Evolutionary conservation across 2,888 invertebrate genomes (phyloP).

Genomic region (Clistopyga incitator): DNA sequence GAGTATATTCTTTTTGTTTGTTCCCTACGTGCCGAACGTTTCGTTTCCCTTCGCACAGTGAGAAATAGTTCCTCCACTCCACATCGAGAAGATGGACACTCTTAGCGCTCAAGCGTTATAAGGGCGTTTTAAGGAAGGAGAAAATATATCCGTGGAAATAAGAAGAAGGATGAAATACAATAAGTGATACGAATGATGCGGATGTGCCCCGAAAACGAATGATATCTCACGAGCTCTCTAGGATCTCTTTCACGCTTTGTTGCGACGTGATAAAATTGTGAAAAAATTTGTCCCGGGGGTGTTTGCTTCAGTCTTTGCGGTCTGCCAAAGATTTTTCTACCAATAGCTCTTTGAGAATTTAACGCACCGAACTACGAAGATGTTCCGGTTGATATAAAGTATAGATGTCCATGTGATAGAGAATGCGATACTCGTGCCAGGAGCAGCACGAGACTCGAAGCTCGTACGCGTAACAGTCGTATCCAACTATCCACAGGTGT

Average conservation of each 20-base stretch:
- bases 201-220: slow-evolving; percentile 54
- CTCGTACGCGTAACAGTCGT: slow-evolving; percentile 44
- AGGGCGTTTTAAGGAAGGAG: slow-evolving; percentile 34
- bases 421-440: slow-evolving; percentile 44
- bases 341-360: neutral
- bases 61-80: slow-evolving; percentile 35
- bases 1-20: slow-evolving; percentile 24
- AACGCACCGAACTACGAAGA: neutral
- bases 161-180: slow-evolving; percentile 55
- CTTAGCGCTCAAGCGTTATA: slow-evolving; percentile 33
- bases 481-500: slow-evolving; percentile 64
- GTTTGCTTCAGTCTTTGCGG: neutral
- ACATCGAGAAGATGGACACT: slow-evolving; percentile 39
- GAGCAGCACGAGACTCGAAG: slow-evolving; percentile 17
- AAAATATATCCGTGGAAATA: slow-evolving; percentile 37
- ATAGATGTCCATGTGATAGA: slow-evolving; percentile 21
- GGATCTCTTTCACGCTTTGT: slow-evolving; percentile 30
- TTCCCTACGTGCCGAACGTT: slow-evolving; percentile 27
- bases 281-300: slow-evolving; percentile 21
- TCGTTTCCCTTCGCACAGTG: neutral
- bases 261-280: slow-evolving; percentile 35
- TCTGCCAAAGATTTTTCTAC: slow-evolving; percentile 12
- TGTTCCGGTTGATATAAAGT: slow-evolving; percentile 9
- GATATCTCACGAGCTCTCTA: slow-evolving; percentile 24
- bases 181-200: slow-evolving; percentile 59